Evolutionary conservation across 2,113 vertebrate species (phyloP).

Genomic region (Reinhardtius hippoglossoides): DNA sequence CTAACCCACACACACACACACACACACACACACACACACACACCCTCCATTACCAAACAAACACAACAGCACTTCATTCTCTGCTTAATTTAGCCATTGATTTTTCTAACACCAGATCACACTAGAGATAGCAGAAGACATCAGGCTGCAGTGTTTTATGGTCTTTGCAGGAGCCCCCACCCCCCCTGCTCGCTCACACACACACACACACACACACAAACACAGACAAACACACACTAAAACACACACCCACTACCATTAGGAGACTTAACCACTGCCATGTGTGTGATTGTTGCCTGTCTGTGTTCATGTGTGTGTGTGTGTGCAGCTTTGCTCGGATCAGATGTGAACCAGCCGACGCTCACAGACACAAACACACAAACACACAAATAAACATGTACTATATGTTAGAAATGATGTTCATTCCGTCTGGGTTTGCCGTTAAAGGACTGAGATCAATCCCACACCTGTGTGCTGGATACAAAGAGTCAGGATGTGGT

Average conservation of each 20-base stretch:
- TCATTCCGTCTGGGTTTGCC: too few species aligned
- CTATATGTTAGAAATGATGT: too few species aligned
- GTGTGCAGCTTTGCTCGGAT: conserved; percentile 37
- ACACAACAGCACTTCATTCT: conserved; percentile 65
- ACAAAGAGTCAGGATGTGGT: too few species aligned
- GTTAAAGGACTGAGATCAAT: too few species aligned
- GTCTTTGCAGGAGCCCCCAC: conserved; percentile 17
- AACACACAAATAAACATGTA: too few species aligned
- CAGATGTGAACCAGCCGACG: conserved; percentile 43
- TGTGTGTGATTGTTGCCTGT: conserved; percentile 6
- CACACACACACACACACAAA: background rate
- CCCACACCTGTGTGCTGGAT: too few species aligned
- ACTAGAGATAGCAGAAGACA: conserved; percentile 48
- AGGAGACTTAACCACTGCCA: conserved; percentile 21
- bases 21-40: conserved; percentile 5
- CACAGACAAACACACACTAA: background rate
- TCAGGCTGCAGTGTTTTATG: conserved; percentile 63
- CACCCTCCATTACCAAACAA: conserved; percentile 28
- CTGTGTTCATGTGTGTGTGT: conserved; percentile 28
- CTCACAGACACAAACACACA: conserved; percentile 31
- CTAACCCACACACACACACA: background rate
- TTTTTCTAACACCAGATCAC: conserved; percentile 66
- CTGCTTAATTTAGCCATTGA: conserved; percentile 72
- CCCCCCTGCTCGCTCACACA: background rate
- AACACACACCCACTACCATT: conserved; percentile 20